These are phyloP conservation scores for Agrotis segetum DNA, from an alignment of 2,888 invertebrate species.

Conservation along the genomic window DNA sequence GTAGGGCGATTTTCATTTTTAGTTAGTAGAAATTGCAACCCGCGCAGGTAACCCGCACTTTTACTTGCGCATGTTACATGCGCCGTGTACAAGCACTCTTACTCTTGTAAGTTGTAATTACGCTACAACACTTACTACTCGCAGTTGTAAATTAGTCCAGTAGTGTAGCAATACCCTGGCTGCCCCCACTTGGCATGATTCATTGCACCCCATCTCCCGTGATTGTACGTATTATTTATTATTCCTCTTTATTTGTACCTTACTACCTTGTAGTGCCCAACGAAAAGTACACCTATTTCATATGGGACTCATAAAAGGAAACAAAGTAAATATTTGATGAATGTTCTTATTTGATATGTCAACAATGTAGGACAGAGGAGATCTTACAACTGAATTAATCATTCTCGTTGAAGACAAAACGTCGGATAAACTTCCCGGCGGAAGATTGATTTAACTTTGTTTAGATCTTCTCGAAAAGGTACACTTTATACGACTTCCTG, in stretches of 20 bases:
- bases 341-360: background rate
- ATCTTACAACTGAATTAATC: slow-evolving; percentile 27
- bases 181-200: slow-evolving; percentile 20
- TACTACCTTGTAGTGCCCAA: background rate
- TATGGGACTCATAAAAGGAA: background rate
- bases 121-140: slow-evolving; percentile 22
- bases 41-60: too few relatives aligned
- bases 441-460: slow-evolving; percentile 34
- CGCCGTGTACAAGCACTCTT: too few relatives aligned
- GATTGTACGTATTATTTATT: slow-evolving; percentile 12
- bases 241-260: slow-evolving; percentile 10
- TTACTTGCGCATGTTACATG: too few relatives aligned
- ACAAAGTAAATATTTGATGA: slow-evolving; percentile 7
- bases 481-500: slow-evolving; percentile 35
- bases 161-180: background rate
- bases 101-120: slow-evolving; percentile 26
- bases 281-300: background rate
- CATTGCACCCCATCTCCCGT: slow-evolving; percentile 24
- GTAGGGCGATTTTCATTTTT: too few relatives aligned
- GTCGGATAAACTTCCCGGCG: slow-evolving; percentile 16
- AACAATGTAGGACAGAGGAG: background rate
- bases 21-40: too few relatives aligned
- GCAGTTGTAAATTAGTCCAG: slow-evolving; percentile 28
- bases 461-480: slow-evolving; percentile 19
- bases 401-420: slow-evolving; percentile 12